Percentiles rank a stretch among this genome's conserved stretches.
phyloP scores from a whole-genome alignment of 2,797 vertebrate species.

The Sebastes paucispinis region DNA sequence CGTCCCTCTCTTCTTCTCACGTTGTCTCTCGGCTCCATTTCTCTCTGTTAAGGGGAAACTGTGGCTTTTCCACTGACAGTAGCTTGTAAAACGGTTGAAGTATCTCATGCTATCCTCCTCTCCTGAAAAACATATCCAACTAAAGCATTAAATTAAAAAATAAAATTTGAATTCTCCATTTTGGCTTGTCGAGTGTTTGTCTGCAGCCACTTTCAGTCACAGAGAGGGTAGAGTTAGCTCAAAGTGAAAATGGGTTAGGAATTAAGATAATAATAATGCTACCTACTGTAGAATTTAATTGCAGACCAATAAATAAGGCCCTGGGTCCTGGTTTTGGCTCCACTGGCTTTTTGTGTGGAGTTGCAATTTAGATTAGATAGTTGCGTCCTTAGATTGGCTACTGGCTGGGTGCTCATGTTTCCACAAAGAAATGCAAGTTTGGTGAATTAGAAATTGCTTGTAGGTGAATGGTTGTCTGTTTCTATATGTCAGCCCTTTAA shows the following conservation, averaged over 20 bases:
- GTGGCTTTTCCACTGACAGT: slow-evolving; percentile 12
- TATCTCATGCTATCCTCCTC: slow-evolving; percentile 21
- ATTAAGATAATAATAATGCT: neutral
- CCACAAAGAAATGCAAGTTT: neutral
- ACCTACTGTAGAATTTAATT: neutral
- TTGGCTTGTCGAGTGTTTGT: slow-evolving; percentile 33
- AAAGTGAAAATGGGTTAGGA: slow-evolving; percentile 18
- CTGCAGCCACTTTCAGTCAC: slow-evolving; percentile 27
- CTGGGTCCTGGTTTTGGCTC: neutral
- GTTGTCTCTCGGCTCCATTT: slow-evolving; percentile 5
- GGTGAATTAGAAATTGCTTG: neutral
- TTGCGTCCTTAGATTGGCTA: neutral
- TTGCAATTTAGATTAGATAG: neutral
- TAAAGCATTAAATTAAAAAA: slow-evolving; percentile 1
- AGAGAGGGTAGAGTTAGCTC: slow-evolving; percentile 14
- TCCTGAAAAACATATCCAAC: neutral
- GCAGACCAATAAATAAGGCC: neutral
- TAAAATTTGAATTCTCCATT: slow-evolving; percentile 26
- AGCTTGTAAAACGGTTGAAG: slow-evolving; percentile 40
- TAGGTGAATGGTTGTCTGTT: neutral
- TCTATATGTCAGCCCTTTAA: neutral
- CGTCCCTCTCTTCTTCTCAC: neutral
- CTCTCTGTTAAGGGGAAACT: slow-evolving; percentile 17
- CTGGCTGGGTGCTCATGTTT: neutral
- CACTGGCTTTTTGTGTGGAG: neutral